A percentile compares a stretch with the other conserved stretches of the same genome.
phyloP scores from a whole-genome alignment of 1,140 invertebrate genomes.

The Lutraria rhynchaena region DNA sequence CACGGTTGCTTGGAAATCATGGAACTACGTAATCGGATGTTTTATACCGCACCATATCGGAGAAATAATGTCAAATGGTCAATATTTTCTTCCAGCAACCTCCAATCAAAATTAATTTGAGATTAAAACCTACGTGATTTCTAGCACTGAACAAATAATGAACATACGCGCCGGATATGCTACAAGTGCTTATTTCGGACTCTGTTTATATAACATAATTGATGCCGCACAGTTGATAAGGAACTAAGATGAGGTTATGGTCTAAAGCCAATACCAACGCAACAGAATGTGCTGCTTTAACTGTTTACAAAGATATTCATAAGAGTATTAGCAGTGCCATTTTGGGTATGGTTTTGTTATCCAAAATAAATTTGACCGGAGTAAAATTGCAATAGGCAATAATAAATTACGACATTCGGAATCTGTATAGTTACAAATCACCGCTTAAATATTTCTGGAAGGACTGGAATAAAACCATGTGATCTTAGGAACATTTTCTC shows the following conservation, averaged over 20 bases:
- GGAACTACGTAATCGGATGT: no score
- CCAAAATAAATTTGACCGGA: neutral
- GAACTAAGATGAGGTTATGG: no score
- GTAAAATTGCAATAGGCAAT: neutral
- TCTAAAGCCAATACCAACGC: neutral
- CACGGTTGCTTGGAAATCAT: no score
- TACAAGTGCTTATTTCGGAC: neutral
- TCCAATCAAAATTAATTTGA: no score
- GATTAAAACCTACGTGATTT: no score
- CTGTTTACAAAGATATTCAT: constrained; percentile 25
- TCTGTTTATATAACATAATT: neutral
- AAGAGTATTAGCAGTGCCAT: neutral
- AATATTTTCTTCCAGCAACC: no score
- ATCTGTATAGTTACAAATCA: no score
- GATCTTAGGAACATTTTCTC: no score
- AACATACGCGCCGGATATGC: constrained; percentile 6
- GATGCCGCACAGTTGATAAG: neutral
- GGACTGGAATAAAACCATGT: no score
- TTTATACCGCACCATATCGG: no score
- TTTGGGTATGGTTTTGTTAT: neutral
- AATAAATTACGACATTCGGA: neutral
- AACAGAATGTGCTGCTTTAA: neutral
- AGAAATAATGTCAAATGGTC: no score
- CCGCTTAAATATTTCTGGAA: no score
- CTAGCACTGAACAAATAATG: constrained; percentile 6